Evolutionary conservation across 2,888 invertebrate genomes (phyloP), one percentile per base, ranked within the genome.

Genomic region (Sepioteuthis lessoniana): DNA sequence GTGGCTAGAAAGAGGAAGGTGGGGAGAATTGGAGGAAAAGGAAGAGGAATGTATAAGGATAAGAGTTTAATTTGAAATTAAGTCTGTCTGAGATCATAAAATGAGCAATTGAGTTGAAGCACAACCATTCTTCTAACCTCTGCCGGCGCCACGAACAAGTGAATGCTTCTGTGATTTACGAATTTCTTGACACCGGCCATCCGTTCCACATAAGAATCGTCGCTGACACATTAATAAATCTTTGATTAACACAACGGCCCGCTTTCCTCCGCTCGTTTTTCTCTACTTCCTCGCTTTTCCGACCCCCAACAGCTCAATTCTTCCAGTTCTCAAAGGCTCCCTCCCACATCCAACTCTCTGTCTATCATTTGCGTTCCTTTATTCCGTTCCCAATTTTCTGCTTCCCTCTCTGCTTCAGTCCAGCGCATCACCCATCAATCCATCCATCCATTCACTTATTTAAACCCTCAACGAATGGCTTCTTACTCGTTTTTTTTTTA

Each of bases 101-200:
- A 76, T 76, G 76, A 35, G 76, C 76, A 76, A 76, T 76, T 35
- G 76, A 35, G 76, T 76, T 76, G 76, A 76, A 76, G 35, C 76
- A 76, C 76, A 76, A 28, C 76, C n/a, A 76, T 76, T 76, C 76
- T 76, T 76, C 76, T 35, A 76, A 76, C 76, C 76, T 76, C 76
- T 76, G 76, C n/a, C 76, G 76, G 76, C 76, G 76, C 76, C 76
- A 76, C n/a, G n/a, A 76, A 76, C 76, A 76, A 76, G 76, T 76
- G 76, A 76, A 76, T 76, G 76, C 76, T 76, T 76, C 76, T 76
- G 76, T 76, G 76, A 76, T 76, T 76, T 76, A 76, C 76, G 76
- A 76, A 76, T 76, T 76, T 76, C 76, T 76, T 76, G 76, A 76
- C 76, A 76, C 76, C 76, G n/a, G 35, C 76, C 76, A 76, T 76